Evolutionary conservation across 1,140 invertebrate genomes (phyloP).

Genomic region (Probaryconus sp.): DNA sequence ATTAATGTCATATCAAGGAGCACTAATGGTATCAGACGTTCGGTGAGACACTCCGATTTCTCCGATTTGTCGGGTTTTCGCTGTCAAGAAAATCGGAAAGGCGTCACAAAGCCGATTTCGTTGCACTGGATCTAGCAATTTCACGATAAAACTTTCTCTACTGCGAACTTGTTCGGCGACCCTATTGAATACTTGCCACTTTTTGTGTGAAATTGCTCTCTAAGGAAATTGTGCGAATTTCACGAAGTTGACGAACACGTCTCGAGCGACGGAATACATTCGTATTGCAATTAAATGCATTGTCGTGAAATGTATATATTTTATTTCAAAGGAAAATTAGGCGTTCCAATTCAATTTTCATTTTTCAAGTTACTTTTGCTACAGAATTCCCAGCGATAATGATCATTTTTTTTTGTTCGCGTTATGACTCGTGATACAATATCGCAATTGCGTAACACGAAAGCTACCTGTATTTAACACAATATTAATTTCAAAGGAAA

Average conservation of each 20-base stretch:
- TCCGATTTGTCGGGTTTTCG: neutral
- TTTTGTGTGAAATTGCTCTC: conserved; percentile 39
- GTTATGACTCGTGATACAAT: neutral
- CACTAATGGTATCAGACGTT: conserved; percentile 16
- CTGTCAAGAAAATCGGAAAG: conserved; percentile 3
- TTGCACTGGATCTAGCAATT: conserved; percentile 32
- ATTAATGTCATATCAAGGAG: conserved; percentile 25
- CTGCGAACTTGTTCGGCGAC: conserved; percentile 31
- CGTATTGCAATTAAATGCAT: conserved; percentile 32
- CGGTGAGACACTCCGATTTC: neutral
- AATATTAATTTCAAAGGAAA: conserved; percentile 9
- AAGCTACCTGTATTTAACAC: conserved; percentile 15
- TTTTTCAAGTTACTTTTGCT: conserved; percentile 6
- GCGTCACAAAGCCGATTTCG: conserved; percentile 24
- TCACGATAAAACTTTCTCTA: conserved; percentile 29
- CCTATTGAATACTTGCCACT: conserved; percentile 40
- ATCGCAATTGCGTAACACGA: conserved; percentile 26
- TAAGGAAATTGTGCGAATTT: conserved; percentile 30
- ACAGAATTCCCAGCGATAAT: conserved; percentile 35
- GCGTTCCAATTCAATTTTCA: neutral
- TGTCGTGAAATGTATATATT: conserved; percentile 29
- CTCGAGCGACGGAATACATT: conserved; percentile 18
- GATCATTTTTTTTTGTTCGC: conserved; percentile 28
- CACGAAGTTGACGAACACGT: conserved; percentile 28
- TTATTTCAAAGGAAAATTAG: conserved; percentile 15